Evolutionary conservation across 2,797 vertebrate genomes (phyloP).

Genomic region (Botia kubotai): DNA sequence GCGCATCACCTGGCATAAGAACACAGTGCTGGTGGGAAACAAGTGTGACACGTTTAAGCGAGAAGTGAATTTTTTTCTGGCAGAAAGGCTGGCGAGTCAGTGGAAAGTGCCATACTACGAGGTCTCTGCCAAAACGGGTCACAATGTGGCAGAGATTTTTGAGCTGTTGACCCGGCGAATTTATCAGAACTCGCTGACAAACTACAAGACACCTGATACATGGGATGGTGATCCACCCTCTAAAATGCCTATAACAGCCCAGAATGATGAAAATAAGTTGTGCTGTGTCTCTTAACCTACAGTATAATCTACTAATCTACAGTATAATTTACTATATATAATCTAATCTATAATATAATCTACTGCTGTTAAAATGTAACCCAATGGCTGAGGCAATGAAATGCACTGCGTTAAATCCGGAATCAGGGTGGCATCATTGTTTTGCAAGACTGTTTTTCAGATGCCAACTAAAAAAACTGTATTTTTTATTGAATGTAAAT

Average conservation of each 20-base stretch:
- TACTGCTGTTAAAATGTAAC: neutral
- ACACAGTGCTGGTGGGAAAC: constrained; percentile 77
- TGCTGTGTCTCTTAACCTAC: too few relatives aligned
- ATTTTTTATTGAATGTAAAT: too few relatives aligned
- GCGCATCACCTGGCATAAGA: too few relatives aligned
- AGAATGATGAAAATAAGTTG: too few relatives aligned
- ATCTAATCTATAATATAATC: too few relatives aligned
- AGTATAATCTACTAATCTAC: too few relatives aligned
- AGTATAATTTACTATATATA: too few relatives aligned
- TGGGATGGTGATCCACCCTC: constrained; percentile 72
- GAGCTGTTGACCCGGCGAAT: constrained; percentile 74
- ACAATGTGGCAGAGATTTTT: constrained; percentile 77
- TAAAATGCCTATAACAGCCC: too few relatives aligned
- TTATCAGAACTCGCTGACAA: constrained; percentile 76
- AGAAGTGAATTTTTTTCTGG: constrained; percentile 75
- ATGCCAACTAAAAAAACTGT: too few relatives aligned
- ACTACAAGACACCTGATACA: constrained; percentile 72
- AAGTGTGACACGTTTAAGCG: constrained; percentile 80
- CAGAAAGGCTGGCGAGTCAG: constrained; percentile 75
- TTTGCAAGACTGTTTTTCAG: too few relatives aligned
- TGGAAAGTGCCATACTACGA: constrained; percentile 79
- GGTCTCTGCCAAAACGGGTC: constrained; percentile 80
- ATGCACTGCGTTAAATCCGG: neutral
- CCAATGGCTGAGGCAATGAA: neutral
- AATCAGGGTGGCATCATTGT: too few relatives aligned